Conservation (phyloP, 1,140 invertebrate species). For the Atta colombica region DNA sequence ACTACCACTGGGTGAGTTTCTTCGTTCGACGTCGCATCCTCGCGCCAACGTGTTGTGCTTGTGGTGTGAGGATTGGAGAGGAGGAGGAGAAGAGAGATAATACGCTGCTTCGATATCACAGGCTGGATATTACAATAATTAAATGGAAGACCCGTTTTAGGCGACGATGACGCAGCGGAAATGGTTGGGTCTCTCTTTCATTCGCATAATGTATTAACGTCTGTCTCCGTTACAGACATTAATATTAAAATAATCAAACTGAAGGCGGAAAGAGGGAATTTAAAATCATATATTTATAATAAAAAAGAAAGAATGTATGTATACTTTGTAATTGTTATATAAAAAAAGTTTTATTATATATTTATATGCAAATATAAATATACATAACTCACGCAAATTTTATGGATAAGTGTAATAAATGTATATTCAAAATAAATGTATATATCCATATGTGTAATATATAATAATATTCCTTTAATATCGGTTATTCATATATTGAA, state of each 20-base stretch:
- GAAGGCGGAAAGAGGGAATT: background rate
- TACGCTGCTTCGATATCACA: conserved; percentile 49
- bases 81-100: conserved; percentile 21
- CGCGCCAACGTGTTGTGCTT: conserved; percentile 50
- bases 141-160: conserved; percentile 40
- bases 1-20: conserved; percentile 32
- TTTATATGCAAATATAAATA: background rate
- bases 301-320: background rate
- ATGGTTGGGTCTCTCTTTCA: conserved; percentile 15
- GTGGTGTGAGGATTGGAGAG: background rate
- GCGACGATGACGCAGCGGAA: conserved; percentile 10
- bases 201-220: background rate
- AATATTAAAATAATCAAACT: conserved; percentile 25
- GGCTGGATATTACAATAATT: conserved; percentile 52
- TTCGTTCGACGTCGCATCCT: conserved; percentile 33
- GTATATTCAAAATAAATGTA: too few species aligned
- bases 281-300: background rate
- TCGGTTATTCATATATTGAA: too few species aligned
- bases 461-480: too few species aligned
- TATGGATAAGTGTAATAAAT: too few species aligned
- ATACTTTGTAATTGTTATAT: background rate
- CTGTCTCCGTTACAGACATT: conserved; percentile 36
- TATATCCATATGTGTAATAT: background rate
- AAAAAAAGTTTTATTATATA: background rate
- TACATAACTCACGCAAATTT: background rate